phyloP scores from a whole-genome alignment of 2,113 vertebrate genomes.

The Seriola dumerili region DNA sequence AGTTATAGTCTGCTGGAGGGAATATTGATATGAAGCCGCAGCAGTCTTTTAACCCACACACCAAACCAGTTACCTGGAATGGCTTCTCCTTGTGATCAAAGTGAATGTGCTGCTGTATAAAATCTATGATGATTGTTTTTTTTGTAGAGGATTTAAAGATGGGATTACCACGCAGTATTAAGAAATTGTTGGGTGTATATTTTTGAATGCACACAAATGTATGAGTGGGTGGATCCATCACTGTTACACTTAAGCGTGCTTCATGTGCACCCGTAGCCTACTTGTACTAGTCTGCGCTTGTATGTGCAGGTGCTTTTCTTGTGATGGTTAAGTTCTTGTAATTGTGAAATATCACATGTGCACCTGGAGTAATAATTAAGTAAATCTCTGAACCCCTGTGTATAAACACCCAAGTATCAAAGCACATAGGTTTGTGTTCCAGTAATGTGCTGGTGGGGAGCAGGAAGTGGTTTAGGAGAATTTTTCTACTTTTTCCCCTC shows the following conservation, averaged over 20 bases:
- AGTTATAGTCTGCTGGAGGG: conserved; percentile 41
- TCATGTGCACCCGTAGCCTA: conserved; percentile 27
- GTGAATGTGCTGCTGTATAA: conserved; percentile 16
- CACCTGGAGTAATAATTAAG: conserved; percentile 19
- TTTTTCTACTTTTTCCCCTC: neutral
- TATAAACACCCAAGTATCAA: conserved; percentile 19
- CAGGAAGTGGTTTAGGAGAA: conserved; percentile 17
- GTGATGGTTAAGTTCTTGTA: conserved; percentile 30
- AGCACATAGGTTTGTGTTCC: conserved; percentile 5
- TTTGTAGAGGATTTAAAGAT: conserved; percentile 40
- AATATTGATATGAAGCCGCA: conserved; percentile 26
- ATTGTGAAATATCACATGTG: conserved; percentile 44
- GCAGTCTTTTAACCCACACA: conserved; percentile 35
- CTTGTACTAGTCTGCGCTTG: conserved; percentile 53
- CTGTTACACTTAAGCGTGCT: conserved; percentile 48
- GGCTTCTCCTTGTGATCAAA: conserved; percentile 35
- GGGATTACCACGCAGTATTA: conserved; percentile 34
- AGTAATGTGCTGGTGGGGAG: conserved; percentile 25
- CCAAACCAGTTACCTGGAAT: conserved; percentile 18
- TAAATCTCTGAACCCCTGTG: conserved; percentile 29
- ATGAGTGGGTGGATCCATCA: conserved; percentile 59
- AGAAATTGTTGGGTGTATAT: conserved; percentile 26
- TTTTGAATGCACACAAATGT: conserved; percentile 55
- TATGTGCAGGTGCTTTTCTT: conserved; percentile 24
- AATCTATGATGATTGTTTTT: conserved; percentile 29